phyloP scores from a whole-genome alignment of 1,140 invertebrate species.

The Propsilocerus akamusi region DNA sequence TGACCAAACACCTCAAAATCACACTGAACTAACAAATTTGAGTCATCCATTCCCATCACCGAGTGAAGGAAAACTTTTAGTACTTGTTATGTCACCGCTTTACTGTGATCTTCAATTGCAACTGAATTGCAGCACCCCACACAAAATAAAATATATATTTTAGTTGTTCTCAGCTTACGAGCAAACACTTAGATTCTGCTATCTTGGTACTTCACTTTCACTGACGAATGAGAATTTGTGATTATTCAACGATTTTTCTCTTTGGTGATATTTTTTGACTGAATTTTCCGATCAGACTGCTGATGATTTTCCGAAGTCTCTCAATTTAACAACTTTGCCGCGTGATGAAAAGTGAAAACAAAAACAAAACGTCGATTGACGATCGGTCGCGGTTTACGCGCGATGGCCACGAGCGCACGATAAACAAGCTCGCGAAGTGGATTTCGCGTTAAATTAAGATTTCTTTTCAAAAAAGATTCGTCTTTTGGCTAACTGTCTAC shows the following conservation, averaged over 20 bases:
- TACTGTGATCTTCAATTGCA: background rate
- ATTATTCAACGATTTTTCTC: too few relatives aligned
- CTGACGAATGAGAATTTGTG: background rate
- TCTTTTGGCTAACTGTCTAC: too few relatives aligned
- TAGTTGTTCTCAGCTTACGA: background rate
- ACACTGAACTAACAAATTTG: constrained; percentile 44
- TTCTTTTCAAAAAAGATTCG: too few relatives aligned
- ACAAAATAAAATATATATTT: background rate
- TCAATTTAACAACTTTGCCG: background rate
- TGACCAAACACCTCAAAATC: constrained; percentile 79
- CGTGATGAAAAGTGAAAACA: too few relatives aligned
- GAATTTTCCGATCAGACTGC: constrained; percentile 2
- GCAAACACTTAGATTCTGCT: background rate
- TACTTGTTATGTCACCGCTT: background rate
- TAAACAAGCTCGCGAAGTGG: too few relatives aligned
- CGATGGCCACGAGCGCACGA: too few relatives aligned
- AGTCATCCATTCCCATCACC: constrained; percentile 31
- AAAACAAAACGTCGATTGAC: too few relatives aligned
- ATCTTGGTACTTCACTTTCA: background rate
- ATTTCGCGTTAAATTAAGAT: too few relatives aligned
- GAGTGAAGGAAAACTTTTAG: background rate
- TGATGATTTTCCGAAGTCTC: background rate
- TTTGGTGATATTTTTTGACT: background rate
- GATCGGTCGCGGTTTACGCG: too few relatives aligned
- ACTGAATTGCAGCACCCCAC: background rate